phyloP scores from a whole-genome alignment of 2,113 vertebrate species.

The Psammodynastes pulverulentus region DNA sequence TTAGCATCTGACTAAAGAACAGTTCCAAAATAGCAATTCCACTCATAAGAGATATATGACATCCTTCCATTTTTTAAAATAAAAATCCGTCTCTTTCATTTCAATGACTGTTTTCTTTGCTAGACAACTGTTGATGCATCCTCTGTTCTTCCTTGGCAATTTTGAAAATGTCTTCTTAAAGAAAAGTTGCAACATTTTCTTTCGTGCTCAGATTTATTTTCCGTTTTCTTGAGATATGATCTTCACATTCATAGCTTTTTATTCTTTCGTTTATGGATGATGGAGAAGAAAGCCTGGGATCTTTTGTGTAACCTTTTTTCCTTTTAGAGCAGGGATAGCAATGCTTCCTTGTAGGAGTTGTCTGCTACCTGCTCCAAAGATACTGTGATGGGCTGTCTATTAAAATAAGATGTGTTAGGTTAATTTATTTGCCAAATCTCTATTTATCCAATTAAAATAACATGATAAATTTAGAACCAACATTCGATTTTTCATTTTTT shows the following conservation, averaged over 20 bases:
- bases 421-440: neutral
- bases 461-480: neutral
- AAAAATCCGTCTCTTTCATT: neutral
- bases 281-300: neutral
- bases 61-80: neutral
- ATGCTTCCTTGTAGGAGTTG: neutral
- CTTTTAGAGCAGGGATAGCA: neutral
- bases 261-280: slow-evolving; percentile 36
- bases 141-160: neutral
- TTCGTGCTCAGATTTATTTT: slow-evolving; percentile 39
- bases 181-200: slow-evolving; percentile 5
- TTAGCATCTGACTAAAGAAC: neutral
- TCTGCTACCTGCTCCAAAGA: neutral
- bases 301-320: neutral
- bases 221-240: neutral
- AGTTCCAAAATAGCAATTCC: accelerated
- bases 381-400: neutral
- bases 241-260: neutral
- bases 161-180: slow-evolving; percentile 36
- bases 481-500: neutral
- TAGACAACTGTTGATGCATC: neutral
- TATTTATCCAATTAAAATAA: neutral
- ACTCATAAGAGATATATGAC: neutral
- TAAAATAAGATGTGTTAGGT: neutral
- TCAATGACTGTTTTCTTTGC: neutral